Conservation (phyloP, 92 coral and sea anemone genomes). For the Galaxea fascicularis region DNA sequence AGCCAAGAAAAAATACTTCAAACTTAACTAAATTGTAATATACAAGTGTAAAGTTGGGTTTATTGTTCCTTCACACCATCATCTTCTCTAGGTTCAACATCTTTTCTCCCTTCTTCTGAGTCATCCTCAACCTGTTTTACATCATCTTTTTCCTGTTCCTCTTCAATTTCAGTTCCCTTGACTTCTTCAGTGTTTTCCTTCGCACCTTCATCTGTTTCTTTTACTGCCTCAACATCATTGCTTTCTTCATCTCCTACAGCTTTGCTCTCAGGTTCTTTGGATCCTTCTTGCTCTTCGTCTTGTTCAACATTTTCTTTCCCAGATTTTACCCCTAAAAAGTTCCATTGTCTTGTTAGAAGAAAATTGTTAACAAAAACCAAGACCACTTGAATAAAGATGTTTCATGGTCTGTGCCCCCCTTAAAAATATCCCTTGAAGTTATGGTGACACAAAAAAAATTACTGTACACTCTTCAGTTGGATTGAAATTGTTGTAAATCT, state of each 20-base stretch:
- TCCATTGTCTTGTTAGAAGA: too few relatives aligned
- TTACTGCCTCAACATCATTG: constrained; percentile 36
- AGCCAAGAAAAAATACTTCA: neutral
- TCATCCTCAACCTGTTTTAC: constrained; percentile 28
- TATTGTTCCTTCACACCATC: constrained; percentile 32
- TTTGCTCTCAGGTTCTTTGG: constrained; percentile 43
- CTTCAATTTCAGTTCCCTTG: constrained; percentile 24
- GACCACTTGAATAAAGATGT: too few relatives aligned
- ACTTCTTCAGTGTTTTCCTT: constrained; percentile 33
- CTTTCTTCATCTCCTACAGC: constrained; percentile 54
- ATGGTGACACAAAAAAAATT: too few relatives aligned
- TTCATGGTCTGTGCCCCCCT: too few relatives aligned
- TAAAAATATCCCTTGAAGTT: too few relatives aligned
- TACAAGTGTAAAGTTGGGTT: neutral
- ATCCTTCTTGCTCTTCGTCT: constrained; percentile 60
- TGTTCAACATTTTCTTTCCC: constrained; percentile 55
- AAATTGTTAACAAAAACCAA: too few relatives aligned
- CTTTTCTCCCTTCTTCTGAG: constrained; percentile 11
- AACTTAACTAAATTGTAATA: neutral
- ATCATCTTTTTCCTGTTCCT: constrained; percentile 30
- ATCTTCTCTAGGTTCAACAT: constrained; percentile 23
- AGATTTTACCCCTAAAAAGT: constrained; percentile 52
- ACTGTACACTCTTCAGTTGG: too few relatives aligned
- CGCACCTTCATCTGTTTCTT: constrained; percentile 17
- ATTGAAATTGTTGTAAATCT: too few relatives aligned